Base-by-base conservation (phyloP, 2,113 vertebrate species). In the Spermophilus dauricus region DNA sequence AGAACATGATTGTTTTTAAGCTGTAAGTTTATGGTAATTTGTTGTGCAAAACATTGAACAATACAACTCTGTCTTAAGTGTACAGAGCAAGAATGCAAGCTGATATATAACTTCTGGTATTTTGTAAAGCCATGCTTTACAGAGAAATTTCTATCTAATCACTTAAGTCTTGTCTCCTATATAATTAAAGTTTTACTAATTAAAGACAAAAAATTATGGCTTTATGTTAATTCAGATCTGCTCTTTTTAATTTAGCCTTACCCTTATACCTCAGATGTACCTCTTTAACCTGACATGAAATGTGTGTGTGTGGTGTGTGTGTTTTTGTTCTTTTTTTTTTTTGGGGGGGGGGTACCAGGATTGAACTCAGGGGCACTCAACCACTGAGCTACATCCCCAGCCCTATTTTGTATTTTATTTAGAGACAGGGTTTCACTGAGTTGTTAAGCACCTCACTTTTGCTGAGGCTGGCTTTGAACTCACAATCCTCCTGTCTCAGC, bases 121-220 rank as follows among this genome's bases (percentile, higher is more conserved):
- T 89, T 67, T 81, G 3, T 93, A 87, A 96, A 94, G 48, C 56
- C 88, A 34, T 88, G 24, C 13, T 95, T 83, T 91, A 94, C 48
- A 88, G 70, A 95, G 42, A 83, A 51, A 89, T 45, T 95, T 94
- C 61, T 94, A 88, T 90, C 39, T 5, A 93, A 75, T 89, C n/a
- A 32, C 13, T 75, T 90, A 93, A 72, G 56, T 90, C 39, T 67
- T 34, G 81, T 51, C 10, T 96, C 22, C 45, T 91, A 63, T 69
- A 94, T 26, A 87, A 75, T 75, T 4, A 9, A 93, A 78, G 76
- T 48, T 87, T 95, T 80, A 93, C n/a, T 94, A 77, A 92, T 61
- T 84, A 85, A 95, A 94, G 80, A 56, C 17, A 89, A 89, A 85
- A 90, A 90, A 87, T 39, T 39, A 86, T 81, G 14, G 32, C n/a